These are phyloP conservation scores for Lontra canadensis DNA, from an alignment of 2,113 vertebrate genomes.

Conservation along the genomic window DNA sequence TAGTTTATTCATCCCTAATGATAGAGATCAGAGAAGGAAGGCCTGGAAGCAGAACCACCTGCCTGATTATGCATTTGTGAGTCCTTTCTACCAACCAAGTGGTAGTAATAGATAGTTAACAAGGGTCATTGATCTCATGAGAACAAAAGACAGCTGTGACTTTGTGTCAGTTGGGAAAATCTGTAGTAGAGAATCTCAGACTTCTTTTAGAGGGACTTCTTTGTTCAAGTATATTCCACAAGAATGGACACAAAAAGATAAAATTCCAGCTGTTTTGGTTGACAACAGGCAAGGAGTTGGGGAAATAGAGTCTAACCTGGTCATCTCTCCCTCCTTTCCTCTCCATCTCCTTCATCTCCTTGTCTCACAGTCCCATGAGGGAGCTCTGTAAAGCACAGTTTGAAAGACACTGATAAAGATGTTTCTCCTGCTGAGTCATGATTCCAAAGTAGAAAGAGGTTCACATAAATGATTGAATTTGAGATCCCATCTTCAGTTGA, in stretches of 20 bases:
- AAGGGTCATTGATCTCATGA: neutral
- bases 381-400: neutral
- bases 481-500: neutral
- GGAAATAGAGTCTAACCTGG: neutral
- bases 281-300: neutral
- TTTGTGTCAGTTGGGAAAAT: constrained; percentile 11
- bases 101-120: neutral
- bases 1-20: neutral
- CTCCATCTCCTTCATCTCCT: neutral
- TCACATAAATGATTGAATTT: neutral
- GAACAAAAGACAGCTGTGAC: neutral
- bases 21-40: neutral
- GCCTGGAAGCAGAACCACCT: neutral
- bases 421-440: neutral
- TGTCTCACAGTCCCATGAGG: neutral
- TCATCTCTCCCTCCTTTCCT: neutral
- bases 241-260: neutral
- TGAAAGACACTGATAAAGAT: neutral
- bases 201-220: neutral
- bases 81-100: neutral
- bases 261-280: neutral
- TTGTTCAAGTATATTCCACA: constrained; percentile 4
- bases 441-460: neutral
- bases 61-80: neutral
- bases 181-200: neutral